Evolutionary conservation across 2,113 vertebrate genomes (phyloP).

Genomic region (Panurus biarmicus): DNA sequence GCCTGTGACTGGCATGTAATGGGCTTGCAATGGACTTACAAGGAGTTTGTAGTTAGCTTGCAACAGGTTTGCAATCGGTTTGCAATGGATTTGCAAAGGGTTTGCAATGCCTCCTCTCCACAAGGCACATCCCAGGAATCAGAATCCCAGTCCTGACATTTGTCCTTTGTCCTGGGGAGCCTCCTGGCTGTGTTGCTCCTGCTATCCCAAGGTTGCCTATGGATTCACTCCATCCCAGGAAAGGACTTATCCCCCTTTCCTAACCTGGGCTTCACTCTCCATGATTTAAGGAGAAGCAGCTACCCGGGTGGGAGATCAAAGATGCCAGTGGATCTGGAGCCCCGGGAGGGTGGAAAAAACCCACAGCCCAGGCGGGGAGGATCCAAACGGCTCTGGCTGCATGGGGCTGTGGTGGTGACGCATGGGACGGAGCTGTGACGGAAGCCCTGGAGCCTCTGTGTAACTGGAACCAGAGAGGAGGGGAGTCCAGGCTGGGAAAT

Average conservation of each 20-base stretch:
- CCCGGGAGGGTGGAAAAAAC: not conserved
- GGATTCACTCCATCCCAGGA: not conserved
- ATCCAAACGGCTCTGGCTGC: not conserved
- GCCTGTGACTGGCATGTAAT: not conserved
- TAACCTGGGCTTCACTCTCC: not conserved
- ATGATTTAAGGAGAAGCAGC: not conserved
- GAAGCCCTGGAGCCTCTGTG: not conserved
- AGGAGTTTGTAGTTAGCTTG: rapidly evolving
- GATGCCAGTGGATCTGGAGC: not conserved
- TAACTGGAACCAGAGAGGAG: not conserved
- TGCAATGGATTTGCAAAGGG: not conserved
- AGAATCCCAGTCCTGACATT: rapidly evolving
- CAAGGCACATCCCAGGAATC: not conserved
- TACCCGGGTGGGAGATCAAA: not conserved
- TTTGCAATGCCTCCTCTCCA: not conserved
- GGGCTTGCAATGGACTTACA: rapidly evolving
- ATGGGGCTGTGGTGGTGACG: not conserved
- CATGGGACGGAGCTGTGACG: rapidly evolving
- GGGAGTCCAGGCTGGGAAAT: not conserved
- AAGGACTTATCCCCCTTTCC: too few species aligned
- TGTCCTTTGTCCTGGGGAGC: not conserved
- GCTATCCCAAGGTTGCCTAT: not conserved
- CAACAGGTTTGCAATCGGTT: rapidly evolving
- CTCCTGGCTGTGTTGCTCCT: rapidly evolving
- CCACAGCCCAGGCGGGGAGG: rapidly evolving